phyloP scores from a whole-genome alignment of 2,888 invertebrate species.

The Epistrophe eligans region DNA sequence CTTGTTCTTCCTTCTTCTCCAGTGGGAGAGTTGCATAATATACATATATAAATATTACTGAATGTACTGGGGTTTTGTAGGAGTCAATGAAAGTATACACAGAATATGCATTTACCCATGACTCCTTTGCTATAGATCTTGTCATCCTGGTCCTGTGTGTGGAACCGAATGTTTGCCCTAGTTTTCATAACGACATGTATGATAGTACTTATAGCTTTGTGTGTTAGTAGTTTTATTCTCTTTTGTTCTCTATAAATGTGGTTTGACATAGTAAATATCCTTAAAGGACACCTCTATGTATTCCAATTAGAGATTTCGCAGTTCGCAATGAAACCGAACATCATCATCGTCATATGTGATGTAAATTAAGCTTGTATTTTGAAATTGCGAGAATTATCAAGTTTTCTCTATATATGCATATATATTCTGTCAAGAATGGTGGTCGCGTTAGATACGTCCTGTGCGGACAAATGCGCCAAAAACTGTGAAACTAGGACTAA shows the following conservation, averaged over 20 bases:
- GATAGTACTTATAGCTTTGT: conserved; percentile 15
- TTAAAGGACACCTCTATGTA: conserved; percentile 69
- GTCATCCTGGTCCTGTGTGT: conserved; percentile 24
- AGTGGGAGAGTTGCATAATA: conserved; percentile 28
- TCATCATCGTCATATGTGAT: not conserved
- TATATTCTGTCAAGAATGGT: conserved; percentile 3
- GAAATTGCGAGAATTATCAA: not conserved
- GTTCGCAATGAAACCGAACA: not conserved
- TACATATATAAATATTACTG: not conserved
- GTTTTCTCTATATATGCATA: not conserved
- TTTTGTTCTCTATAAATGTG: conserved; percentile 25
- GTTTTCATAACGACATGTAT: conserved; percentile 38
- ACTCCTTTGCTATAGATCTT: not conserved
- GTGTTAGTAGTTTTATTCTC: conserved; percentile 39
- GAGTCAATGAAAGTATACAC: conserved; percentile 66
- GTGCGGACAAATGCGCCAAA: conserved; percentile 47
- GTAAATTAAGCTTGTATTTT: not conserved
- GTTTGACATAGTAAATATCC: conserved; percentile 72
- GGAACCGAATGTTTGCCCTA: conserved; percentile 63
- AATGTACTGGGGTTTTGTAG: conserved; percentile 15
- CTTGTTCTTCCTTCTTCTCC: conserved; percentile 30
- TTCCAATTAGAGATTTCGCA: conserved; percentile 65
- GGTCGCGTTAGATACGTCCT: conserved; percentile 48
- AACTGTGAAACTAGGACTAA: conserved; percentile 32
- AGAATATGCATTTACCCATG: conserved; percentile 63